phyloP scores from a whole-genome alignment of 2,888 invertebrate genomes.

The Silvanus unidentatus region DNA sequence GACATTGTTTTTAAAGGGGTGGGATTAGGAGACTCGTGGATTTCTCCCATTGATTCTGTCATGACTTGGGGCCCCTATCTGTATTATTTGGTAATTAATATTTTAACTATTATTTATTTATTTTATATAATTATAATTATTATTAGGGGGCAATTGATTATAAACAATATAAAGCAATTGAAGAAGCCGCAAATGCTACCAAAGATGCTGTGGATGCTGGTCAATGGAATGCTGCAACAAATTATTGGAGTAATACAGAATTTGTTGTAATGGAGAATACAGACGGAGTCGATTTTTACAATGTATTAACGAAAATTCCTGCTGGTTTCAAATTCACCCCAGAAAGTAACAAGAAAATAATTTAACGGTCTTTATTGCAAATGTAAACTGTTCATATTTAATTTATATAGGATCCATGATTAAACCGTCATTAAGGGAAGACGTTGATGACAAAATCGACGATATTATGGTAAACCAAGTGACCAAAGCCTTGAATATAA shows the following conservation, averaged over 20 bases:
- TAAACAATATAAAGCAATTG: constrained; percentile 16
- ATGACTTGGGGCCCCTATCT: constrained; percentile 78
- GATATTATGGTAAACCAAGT: constrained; percentile 69
- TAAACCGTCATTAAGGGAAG: not conserved
- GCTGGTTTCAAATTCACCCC: no score
- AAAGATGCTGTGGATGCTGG: constrained; percentile 43
- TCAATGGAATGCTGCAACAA: constrained; percentile 56
- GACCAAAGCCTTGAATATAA: constrained; percentile 57
- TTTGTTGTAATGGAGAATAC: constrained; percentile 9
- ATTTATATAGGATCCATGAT: not conserved
- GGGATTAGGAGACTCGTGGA: constrained; percentile 85
- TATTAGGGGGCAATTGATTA: constrained; percentile 62
- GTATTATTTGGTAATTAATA: constrained; percentile 55
- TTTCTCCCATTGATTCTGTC: constrained; percentile 79
- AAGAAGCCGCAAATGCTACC: not conserved
- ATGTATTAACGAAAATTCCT: constrained; percentile 22
- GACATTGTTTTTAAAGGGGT: constrained; percentile 68
- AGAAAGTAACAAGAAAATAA: constrained; percentile 2
- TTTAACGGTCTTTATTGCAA: no score
- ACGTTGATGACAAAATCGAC: constrained; percentile 31
- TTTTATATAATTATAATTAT: not conserved
- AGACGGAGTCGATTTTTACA: constrained; percentile 26
- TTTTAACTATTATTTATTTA: no score
- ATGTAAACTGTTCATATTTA: no score
- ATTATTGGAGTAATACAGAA: constrained; percentile 33